phyloP scores from a whole-genome alignment of 2,113 vertebrate species.

The Capreolus pygargus region DNA sequence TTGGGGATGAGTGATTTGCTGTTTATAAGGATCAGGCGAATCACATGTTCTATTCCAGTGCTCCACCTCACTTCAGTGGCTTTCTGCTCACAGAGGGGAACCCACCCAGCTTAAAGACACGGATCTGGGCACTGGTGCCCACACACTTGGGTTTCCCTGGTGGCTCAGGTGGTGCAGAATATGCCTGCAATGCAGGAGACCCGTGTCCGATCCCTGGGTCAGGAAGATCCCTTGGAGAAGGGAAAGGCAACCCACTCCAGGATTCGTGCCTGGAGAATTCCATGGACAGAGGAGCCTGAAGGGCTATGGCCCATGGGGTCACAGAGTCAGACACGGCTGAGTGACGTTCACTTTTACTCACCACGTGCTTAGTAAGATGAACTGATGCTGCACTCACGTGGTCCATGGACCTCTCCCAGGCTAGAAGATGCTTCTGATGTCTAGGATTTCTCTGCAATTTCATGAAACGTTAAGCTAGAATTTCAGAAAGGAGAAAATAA shows the following conservation, averaged over 20 bases:
- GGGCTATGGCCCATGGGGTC: background rate
- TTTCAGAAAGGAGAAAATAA: background rate
- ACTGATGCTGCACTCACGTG: rapidly evolving
- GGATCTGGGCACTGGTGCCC: rapidly evolving
- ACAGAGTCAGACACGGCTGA: background rate
- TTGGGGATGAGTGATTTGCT: background rate
- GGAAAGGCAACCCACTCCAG: background rate
- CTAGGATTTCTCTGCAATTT: background rate
- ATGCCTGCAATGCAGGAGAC: background rate
- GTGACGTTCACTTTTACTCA: background rate
- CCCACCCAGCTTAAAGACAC: rapidly evolving
- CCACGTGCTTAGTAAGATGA: rapidly evolving
- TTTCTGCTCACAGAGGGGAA: background rate
- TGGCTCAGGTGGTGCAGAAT: too few relatives aligned
- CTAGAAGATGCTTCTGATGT: background rate
- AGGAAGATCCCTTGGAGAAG: background rate
- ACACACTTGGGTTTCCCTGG: background rate
- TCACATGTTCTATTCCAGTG: background rate
- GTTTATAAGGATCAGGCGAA: rapidly evolving
- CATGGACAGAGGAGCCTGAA: background rate
- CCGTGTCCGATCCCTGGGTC: rapidly evolving
- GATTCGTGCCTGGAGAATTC: background rate
- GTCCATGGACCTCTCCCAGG: background rate
- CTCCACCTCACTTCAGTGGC: rapidly evolving
- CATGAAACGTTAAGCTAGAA: background rate